Evolutionary conservation across 2,797 vertebrate genomes (phyloP).

Genomic region (Remorina albescens): DNA sequence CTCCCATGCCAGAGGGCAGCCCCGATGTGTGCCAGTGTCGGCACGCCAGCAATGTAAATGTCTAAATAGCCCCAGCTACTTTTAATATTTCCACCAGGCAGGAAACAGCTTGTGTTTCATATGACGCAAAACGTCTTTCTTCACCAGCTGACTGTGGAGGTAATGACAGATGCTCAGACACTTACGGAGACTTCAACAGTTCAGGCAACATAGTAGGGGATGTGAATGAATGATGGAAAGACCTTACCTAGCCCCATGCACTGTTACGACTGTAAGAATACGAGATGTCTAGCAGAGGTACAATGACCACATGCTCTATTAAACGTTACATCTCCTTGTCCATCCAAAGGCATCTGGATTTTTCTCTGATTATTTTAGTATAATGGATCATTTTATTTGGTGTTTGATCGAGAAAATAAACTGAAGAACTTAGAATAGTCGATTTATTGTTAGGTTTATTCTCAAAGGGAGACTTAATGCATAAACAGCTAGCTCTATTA

Average conservation of each 20-base stretch:
- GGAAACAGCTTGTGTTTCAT: background rate
- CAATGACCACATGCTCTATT: background rate
- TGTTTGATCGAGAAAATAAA: too few relatives aligned
- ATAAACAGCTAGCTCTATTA: background rate
- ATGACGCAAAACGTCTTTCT: background rate
- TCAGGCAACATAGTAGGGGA: background rate
- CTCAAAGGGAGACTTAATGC: too few relatives aligned
- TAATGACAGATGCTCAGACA: background rate
- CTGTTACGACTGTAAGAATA: background rate
- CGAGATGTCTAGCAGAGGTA: background rate
- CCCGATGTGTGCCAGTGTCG: background rate
- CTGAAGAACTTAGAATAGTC: background rate
- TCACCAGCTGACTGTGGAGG: background rate
- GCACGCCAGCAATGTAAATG: background rate
- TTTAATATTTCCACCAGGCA: background rate
- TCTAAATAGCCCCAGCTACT: background rate
- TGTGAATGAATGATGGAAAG: background rate
- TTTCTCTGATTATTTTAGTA: background rate
- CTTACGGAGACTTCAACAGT: background rate
- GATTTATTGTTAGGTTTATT: background rate
- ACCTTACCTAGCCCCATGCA: background rate
- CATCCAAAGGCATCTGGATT: background rate
- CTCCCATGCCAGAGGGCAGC: background rate
- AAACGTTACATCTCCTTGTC: background rate
- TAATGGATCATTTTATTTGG: too few relatives aligned